These are phyloP conservation scores for Phaedon cochleariae DNA, from an alignment of 2,888 invertebrate species.

Conservation along the genomic window DNA sequence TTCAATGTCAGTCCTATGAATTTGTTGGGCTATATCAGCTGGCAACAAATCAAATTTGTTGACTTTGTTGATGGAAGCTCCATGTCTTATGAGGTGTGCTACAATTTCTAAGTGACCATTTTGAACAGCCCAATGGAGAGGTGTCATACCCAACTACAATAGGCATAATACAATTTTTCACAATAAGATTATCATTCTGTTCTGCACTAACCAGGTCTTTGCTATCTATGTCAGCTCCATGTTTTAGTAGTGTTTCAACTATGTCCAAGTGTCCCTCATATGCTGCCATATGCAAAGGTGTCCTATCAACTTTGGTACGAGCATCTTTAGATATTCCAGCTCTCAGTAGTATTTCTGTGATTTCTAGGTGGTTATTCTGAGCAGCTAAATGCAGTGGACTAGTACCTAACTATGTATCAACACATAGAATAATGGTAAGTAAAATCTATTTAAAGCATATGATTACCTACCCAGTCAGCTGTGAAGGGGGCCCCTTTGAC, in stretches of 20 bases:
- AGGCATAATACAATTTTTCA: neutral
- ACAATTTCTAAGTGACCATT: slow-evolving; percentile 78
- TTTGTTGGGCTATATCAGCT: slow-evolving; percentile 72
- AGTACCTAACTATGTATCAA: slow-evolving; percentile 85
- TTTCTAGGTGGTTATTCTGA: slow-evolving; percentile 79
- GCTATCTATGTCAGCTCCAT: slow-evolving; percentile 77
- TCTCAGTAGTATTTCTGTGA: slow-evolving; percentile 81
- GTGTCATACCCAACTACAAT: slow-evolving; percentile 83
- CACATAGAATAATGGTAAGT: too few relatives aligned
- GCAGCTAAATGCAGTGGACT: slow-evolving; percentile 89
- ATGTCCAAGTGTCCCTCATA: slow-evolving; percentile 83
- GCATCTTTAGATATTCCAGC: slow-evolving; percentile 90
- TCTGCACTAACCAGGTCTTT: slow-evolving; percentile 74
- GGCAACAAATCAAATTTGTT: slow-evolving; percentile 82
- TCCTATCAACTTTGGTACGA: slow-evolving; percentile 90
- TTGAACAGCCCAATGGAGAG: slow-evolving; percentile 94
- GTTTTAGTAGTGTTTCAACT: slow-evolving; percentile 72
- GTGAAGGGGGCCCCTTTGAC: slow-evolving; percentile 90
- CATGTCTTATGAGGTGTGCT: slow-evolving; percentile 73
- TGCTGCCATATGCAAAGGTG: slow-evolving; percentile 89
- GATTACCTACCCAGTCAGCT: slow-evolving; percentile 83
- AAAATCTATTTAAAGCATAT: too few relatives aligned
- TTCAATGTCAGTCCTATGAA: slow-evolving; percentile 70
- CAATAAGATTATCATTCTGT: neutral
- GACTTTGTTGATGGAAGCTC: slow-evolving; percentile 73